These are phyloP conservation scores for Centruroides sculpturatus DNA, from an alignment of 1,140 invertebrate species.

Conservation along the genomic window DNA sequence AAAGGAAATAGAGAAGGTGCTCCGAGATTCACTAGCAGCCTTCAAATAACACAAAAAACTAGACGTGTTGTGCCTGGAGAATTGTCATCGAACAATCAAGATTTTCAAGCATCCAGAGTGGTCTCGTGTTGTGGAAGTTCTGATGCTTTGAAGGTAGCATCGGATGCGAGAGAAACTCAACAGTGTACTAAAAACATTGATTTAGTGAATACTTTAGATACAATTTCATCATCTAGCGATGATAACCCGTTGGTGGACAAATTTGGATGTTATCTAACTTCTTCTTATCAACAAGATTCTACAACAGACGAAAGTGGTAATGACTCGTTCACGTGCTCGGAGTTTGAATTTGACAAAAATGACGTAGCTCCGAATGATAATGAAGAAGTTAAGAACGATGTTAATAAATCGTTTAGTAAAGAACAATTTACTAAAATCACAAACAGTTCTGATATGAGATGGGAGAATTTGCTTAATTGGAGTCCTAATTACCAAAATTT, in stretches of 20 bases:
- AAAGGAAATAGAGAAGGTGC: no score
- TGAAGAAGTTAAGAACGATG: slow-evolving; percentile 37
- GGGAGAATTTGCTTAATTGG: slow-evolving; percentile 93
- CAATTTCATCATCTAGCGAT: slow-evolving; percentile 75
- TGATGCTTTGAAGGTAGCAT: no score
- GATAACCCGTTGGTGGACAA: slow-evolving; percentile 29
- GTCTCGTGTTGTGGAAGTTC: no score
- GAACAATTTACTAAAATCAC: slow-evolving; percentile 40
- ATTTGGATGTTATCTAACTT: slow-evolving; percentile 27
- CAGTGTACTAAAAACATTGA: slow-evolving; percentile 45
- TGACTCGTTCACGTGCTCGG: slow-evolving; percentile 93
- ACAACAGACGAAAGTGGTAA: slow-evolving; percentile 78
- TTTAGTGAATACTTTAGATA: slow-evolving; percentile 76
- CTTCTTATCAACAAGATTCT: slow-evolving; percentile 36
- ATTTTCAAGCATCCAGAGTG: no score
- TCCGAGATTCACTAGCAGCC: no score
- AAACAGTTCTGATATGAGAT: slow-evolving; percentile 63
- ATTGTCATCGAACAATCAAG: no score
- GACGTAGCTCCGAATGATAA: slow-evolving; percentile 61
- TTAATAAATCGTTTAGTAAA: slow-evolving; percentile 45
- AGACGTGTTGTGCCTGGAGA: no score
- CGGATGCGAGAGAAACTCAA: no score
- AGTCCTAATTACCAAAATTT: slow-evolving; percentile 86
- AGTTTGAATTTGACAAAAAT: slow-evolving; percentile 85
- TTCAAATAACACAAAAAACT: no score